Base-by-base conservation (phyloP, 1,140 invertebrate species). In the Megalonaias nervosa region DNA sequence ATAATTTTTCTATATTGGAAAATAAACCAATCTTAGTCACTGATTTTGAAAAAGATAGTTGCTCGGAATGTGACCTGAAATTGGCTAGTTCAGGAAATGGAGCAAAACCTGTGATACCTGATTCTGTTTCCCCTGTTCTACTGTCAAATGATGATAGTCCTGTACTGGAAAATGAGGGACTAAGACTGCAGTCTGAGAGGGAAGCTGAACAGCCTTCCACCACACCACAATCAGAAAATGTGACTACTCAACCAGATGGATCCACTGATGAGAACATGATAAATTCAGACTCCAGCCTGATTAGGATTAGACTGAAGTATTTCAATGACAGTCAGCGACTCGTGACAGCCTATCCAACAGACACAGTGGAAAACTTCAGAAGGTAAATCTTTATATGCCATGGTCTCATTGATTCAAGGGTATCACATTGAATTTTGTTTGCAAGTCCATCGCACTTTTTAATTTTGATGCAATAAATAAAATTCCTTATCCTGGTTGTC, bases 351-450 rank as follows among this genome's bases (percentile, higher is more conserved):
- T 93, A 92, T 77, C 92, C 94, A 48, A 92, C 94, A 78, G 95
- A 96, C 88, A 92, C 93, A 74, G 91, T 98, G 77, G 95, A 94
- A 71, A 94, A 96, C 90, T 98, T 98, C 91, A 97, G 96, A 94
- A 94, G 94, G 96, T 97, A 91, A 57, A 57, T 72, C 67, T 62
- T 17, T 16, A 23, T 57, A 13, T 48, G 2, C n/a, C 9, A 23
- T 38, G 9, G 17, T 11, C 1, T 26, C 21, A 31, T 61, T 62
- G 17, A 0, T 21, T 9, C 21, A 31, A 0, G n/a, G 62, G 21
- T 57, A 17, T 31, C 58, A 16, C 19, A 59, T 58, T 21, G 14
- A 4, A n/a, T 58, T n/a, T 48, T 60, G 59, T 11, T 23, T 56
- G 19, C 38, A 12, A 6, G 31, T 4, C 19, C 21, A 21, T 64